phyloP scores from a whole-genome alignment of 2,113 vertebrate genomes.

The Grallaria varia region DNA sequence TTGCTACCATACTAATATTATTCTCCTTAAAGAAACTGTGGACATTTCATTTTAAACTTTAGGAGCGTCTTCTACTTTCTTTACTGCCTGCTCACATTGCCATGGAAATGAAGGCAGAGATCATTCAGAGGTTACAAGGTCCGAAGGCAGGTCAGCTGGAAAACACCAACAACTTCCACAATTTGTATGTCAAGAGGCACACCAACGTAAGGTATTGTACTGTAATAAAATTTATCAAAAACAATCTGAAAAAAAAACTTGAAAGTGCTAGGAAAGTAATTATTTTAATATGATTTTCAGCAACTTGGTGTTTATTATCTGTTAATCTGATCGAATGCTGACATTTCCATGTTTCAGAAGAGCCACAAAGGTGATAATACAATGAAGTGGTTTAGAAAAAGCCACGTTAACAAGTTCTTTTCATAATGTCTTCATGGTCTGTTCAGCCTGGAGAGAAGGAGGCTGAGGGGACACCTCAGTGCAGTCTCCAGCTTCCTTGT shows the following conservation, averaged over 20 bases:
- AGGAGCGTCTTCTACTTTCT: conserved; percentile 95
- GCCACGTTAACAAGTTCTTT: not conserved
- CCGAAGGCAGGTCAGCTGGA: conserved; percentile 94
- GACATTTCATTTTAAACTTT: not conserved
- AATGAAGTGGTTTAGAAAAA: not conserved
- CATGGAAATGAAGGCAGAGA: conserved; percentile 98
- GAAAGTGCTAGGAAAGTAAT: not conserved
- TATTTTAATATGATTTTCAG: not conserved
- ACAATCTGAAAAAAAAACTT: not conserved
- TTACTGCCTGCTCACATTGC: conserved; percentile 95
- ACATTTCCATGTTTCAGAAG: not conserved
- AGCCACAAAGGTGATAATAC: not conserved
- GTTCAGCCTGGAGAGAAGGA: not conserved
- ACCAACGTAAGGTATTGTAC: conserved; percentile 89
- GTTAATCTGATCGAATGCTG: not conserved
- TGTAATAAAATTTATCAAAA: not conserved
- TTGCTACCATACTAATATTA: not conserved
- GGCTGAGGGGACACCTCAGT: not conserved
- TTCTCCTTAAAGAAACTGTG: not conserved
- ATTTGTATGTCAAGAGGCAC: conserved; percentile 95
- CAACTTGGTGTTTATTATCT: not conserved
- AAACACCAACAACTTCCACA: conserved; percentile 99
- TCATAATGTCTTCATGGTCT: not conserved
- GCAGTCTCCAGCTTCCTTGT: not conserved
- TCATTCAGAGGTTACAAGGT: conserved; percentile 95